Base-by-base conservation (phyloP, 2,113 vertebrate species). In the Leucopsar rothschildi region DNA sequence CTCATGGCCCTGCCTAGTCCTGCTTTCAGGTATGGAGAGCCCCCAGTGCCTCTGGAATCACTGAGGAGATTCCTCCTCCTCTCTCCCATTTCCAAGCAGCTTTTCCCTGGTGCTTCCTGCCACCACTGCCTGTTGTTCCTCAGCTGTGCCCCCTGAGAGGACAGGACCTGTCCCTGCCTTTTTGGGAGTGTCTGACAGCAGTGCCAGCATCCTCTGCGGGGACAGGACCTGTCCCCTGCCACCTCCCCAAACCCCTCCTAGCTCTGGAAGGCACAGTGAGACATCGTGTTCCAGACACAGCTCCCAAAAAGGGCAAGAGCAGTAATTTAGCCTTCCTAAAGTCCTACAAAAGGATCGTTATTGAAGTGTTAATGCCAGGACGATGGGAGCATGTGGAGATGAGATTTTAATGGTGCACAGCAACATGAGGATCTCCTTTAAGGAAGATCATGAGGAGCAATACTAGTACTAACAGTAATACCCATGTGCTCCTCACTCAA, bases 71-170 rank as follows among this genome's bases (percentile, higher is more conserved):
- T 44, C 25, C 19, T 65, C 21, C 16, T 49, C 6, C 27, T 55
- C 29, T 25, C 39, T 71, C 15, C n/a, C 0, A 0, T 7, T 56
- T 23, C 47, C 40, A 59, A 8, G 1, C 3, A 55, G 57, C 8
- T 4, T n/a, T 52, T 53, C 27, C 24, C 15, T 15, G 0, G 16
- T 23, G 33, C 23, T 8, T 20, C 42, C 33, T 64, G 39, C 45
- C 84, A 3, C 6, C 47, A 4, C 1, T 28, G n/a, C n/a, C 63
- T 5, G 11, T 14, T 47, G 22, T 24, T 59, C 27, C 45, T 31
- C 1, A 28, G 44, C 81, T 60, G 42, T 23, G 39, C 9, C 21
- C 14, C 56, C 42, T 4, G 8, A 64, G 15, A 31, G 39, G 15
- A 31, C 59, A 17, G 1, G 0, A 25, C 12, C 28, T 16, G 28